Evolutionary conservation across 2,888 invertebrate species (phyloP), one percentile per base, ranked within the genome.

Genomic region (Tigriopus californicus): DNA sequence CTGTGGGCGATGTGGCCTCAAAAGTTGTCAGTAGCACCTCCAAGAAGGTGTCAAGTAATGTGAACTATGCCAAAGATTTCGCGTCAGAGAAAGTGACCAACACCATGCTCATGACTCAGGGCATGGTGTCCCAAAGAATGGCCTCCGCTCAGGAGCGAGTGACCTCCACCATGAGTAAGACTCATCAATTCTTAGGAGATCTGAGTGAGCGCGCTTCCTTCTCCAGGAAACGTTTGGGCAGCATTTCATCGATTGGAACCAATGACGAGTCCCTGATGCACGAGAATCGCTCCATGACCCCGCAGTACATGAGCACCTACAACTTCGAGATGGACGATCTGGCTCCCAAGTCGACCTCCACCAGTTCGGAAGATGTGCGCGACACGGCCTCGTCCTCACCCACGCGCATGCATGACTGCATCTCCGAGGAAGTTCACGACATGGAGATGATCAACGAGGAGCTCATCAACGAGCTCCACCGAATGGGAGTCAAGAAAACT

Each of bases 401-500:
- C 4, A 24, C 44, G 6, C 41, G 20, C 25, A 46, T 22, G 3
- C 44, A 57, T 46, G 57, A 57, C 11, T 22, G 22, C 25, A 42
- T 57, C 22, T 10, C 22, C 2, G 46, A 46, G 15, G 42, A 42
- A 40, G 40, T 20, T 15, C n/a, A 18, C 33, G 58, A 48, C 49
- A 12, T 22, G 20, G 49, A 22, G 5, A 22, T 20, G 13, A 22
- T 20, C 6, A 22, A 13, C 20, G 49, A 15, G 5, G 57, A 60
- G n/a, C 18, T 25, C 61, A 75, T 76, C 60, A 77, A 79, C 62
- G 78, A 79, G 64, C 67, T 80, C 51, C 76, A 76, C 33, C 76
- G 77, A 66, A 69, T 78, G 60, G 73, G 79, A 11, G 72, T 77
- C 1, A 76, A 77, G 64, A 73, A 33, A 33, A 12, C 49, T 2